Evolutionary conservation across 1,140 invertebrate genomes (phyloP).

Genomic region (Brachionus rotundiformis): DNA sequence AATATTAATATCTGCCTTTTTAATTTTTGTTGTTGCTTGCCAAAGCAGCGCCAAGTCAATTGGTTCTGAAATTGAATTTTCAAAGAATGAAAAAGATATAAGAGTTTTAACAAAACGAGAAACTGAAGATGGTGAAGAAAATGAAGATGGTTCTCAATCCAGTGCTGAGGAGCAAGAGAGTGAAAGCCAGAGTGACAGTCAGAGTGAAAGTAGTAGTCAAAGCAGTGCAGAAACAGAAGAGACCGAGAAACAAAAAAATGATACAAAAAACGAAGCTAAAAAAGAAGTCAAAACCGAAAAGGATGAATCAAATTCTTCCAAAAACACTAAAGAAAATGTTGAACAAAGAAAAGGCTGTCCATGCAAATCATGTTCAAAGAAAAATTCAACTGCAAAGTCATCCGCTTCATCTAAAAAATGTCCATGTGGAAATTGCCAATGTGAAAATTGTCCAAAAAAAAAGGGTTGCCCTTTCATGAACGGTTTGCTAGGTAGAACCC

Average conservation of each 20-base stretch:
- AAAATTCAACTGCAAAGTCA: background rate
- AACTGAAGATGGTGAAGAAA: background rate
- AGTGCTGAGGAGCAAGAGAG: background rate
- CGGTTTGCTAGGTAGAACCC: background rate
- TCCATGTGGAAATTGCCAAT: background rate
- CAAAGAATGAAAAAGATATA: background rate
- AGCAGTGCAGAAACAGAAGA: slow-evolving; percentile 2
- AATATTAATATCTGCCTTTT: background rate
- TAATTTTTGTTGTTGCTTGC: background rate
- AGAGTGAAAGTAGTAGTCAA: background rate
- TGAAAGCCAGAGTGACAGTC: slow-evolving; percentile 12
- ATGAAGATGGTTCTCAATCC: background rate
- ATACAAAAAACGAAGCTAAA: background rate
- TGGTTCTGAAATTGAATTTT: background rate
- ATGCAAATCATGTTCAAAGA: background rate
- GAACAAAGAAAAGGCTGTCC: background rate
- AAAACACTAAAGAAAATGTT: background rate
- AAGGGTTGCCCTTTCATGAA: background rate
- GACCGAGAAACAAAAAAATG: slow-evolving; percentile 1
- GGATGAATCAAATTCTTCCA: background rate
- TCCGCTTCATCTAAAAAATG: background rate
- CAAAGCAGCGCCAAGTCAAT: slow-evolving; percentile 6
- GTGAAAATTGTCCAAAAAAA: background rate
- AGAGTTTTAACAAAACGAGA: background rate
- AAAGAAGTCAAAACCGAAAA: background rate